Conservation (phyloP, 2,797 vertebrate genomes). For the Kryptolebias ocellatus region DNA sequence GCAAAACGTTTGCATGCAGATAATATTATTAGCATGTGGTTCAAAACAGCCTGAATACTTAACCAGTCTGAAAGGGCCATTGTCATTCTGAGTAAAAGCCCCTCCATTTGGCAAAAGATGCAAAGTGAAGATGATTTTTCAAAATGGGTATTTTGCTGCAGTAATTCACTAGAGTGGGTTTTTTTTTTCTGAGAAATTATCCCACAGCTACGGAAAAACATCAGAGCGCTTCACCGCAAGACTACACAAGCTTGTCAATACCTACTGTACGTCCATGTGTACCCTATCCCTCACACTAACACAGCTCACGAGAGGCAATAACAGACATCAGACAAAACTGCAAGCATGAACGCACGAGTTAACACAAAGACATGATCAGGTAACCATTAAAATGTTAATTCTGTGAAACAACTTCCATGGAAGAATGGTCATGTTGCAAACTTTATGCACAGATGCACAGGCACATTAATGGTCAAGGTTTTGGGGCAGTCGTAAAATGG, state of each 20-base stretch:
- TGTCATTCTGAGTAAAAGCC: conserved; percentile 40
- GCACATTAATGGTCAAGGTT: conserved; percentile 55
- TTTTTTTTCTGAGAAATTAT: conserved; percentile 43
- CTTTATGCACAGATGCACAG: conserved; percentile 28
- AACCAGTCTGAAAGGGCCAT: conserved; percentile 43
- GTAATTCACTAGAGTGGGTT: conserved; percentile 37
- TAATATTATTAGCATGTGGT: conserved; percentile 45
- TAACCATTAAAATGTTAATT: conserved; percentile 34
- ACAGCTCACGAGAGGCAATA: conserved; percentile 9
- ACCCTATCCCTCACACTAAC: conserved; percentile 2
- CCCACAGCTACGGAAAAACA: conserved; percentile 9
- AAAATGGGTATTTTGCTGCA: conserved; percentile 39
- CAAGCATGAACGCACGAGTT: conserved; percentile 33
- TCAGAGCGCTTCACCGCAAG: conserved; percentile 1
- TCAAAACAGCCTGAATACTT: conserved; percentile 47
- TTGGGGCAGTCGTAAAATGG: conserved; percentile 45
- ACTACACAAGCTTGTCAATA: conserved; percentile 30
- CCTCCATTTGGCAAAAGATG: conserved; percentile 42
- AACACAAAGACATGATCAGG: conserved; percentile 14
- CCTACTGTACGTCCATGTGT: conserved; percentile 1
- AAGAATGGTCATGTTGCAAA: conserved; percentile 36
- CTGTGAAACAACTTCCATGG: conserved; percentile 24
- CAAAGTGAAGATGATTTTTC: conserved; percentile 25
- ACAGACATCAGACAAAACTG: conserved; percentile 20
- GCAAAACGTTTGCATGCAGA: conserved; percentile 20